phyloP scores from a whole-genome alignment of 1,140 invertebrate species.

The Agrypnia vestita region DNA sequence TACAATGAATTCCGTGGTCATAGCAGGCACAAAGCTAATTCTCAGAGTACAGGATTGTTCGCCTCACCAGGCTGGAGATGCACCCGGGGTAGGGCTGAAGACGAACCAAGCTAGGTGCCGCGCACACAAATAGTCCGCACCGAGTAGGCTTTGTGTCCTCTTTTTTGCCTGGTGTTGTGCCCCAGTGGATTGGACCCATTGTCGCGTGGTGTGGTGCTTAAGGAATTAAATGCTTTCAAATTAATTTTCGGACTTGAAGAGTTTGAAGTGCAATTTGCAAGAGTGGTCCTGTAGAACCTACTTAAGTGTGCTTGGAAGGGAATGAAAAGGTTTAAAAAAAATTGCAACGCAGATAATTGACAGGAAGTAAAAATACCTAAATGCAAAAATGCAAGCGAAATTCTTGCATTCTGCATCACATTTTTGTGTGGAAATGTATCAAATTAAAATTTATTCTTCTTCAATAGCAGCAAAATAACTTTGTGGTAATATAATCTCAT shows the following conservation, averaged over 20 bases:
- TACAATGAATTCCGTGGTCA: constrained; percentile 14
- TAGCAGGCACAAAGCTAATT: constrained; percentile 4
- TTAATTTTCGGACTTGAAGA: not conserved
- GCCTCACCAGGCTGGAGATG: not conserved
- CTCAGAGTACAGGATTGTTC: constrained; percentile 1
- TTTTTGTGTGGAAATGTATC: no score
- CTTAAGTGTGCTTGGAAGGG: no score
- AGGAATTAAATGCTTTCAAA: constrained; percentile 19
- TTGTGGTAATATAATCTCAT: no score
- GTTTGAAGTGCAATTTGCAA: constrained; percentile 1
- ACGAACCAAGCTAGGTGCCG: not conserved
- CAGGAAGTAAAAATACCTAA: no score
- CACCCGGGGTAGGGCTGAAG: not conserved
- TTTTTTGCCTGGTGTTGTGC: not conserved
- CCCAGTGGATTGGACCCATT: not conserved
- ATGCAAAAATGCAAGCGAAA: no score
- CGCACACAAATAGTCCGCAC: not conserved
- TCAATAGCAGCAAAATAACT: no score
- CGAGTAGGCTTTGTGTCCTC: not conserved
- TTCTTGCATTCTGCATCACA: no score
- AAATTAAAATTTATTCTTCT: no score
- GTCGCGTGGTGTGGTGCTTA: not conserved
- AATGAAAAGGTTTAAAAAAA: no score
- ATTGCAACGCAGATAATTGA: no score
- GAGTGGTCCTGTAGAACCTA: not conserved